Percentiles rank a stretch among this genome's conserved stretches.
Conservation (phyloP, 2,888 invertebrate species). For the Lysandra bellargus region DNA sequence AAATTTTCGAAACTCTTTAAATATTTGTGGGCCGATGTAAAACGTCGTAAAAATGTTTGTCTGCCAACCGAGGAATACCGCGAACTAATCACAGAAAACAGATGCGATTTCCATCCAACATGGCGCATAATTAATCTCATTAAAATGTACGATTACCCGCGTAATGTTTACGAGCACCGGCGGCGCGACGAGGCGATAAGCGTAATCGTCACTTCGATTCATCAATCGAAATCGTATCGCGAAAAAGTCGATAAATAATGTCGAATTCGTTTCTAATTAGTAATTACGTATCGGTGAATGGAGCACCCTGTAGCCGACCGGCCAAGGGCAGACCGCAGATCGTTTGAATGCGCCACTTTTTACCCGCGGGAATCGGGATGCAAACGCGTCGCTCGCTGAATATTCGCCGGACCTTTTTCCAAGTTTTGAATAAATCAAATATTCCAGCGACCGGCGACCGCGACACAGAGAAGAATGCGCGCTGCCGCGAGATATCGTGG, state of each 20-base stretch:
- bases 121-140: conserved; percentile 24
- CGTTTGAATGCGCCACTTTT: conserved; percentile 59
- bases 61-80: conserved; percentile 18
- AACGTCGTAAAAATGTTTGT: conserved; percentile 27
- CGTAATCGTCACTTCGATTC: conserved; percentile 40
- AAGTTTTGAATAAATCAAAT: conserved; percentile 66
- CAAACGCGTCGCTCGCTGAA: conserved; percentile 51
- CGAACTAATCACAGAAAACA: conserved; percentile 22
- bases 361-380: conserved; percentile 46
- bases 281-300: conserved; percentile 44
- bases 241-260: conserved; percentile 42
- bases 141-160: conserved; percentile 4
- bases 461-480: conserved; percentile 41
- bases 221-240: conserved; percentile 40
- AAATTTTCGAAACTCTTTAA: conserved; percentile 7
- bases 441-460: conserved; percentile 51
- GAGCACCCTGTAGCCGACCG: conserved; percentile 31
- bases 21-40: conserved; percentile 27
- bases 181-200: conserved; percentile 34
- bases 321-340: conserved; percentile 45
- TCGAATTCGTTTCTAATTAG: conserved; percentile 44
- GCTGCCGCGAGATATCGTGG: conserved; percentile 30
- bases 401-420: conserved; percentile 52
- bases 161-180: conserved; percentile 15
- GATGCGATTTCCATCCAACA: conserved; percentile 14